Evolutionary conservation across 2,113 vertebrate species (phyloP).

Genomic region (Trichechus manatus): DNA sequence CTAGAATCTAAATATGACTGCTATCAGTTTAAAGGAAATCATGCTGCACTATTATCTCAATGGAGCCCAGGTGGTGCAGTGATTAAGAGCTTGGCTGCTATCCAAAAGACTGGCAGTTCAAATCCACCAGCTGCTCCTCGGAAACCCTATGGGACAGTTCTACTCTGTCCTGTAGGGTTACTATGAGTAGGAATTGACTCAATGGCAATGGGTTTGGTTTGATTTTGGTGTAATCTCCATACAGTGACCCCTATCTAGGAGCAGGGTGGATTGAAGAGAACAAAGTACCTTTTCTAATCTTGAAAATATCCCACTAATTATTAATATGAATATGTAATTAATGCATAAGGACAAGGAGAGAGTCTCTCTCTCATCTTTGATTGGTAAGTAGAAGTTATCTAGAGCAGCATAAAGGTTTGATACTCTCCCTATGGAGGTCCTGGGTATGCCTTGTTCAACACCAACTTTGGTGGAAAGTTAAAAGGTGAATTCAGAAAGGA

Average conservation of each 20-base stretch:
- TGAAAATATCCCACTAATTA: neutral
- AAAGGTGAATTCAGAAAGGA: neutral
- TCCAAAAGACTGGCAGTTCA: too few relatives aligned
- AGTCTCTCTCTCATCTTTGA: neutral
- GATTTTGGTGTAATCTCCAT: neutral
- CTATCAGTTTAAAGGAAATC: slow-evolving; percentile 47
- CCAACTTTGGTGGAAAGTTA: neutral
- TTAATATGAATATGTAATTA: neutral
- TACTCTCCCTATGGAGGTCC: neutral
- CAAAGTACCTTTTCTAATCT: slow-evolving; percentile 37
- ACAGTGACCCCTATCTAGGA: neutral
- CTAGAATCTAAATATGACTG: neutral
- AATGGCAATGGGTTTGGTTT: too few relatives aligned
- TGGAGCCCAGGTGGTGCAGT: neutral
- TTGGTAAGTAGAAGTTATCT: neutral
- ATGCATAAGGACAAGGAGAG: neutral
- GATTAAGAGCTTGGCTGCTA: too few relatives aligned
- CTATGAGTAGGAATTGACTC: too few relatives aligned
- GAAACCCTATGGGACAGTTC: too few relatives aligned
- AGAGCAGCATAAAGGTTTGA: neutral
- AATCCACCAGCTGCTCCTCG: too few relatives aligned
- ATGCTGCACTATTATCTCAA: neutral
- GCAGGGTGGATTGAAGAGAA: neutral
- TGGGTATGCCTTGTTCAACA: neutral
- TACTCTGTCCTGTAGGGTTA: too few relatives aligned